Percentiles rank a stretch among this genome's conserved stretches.
Conservation (phyloP, 2,797 vertebrate genomes). For the Neosilurus mollespiculum region DNA sequence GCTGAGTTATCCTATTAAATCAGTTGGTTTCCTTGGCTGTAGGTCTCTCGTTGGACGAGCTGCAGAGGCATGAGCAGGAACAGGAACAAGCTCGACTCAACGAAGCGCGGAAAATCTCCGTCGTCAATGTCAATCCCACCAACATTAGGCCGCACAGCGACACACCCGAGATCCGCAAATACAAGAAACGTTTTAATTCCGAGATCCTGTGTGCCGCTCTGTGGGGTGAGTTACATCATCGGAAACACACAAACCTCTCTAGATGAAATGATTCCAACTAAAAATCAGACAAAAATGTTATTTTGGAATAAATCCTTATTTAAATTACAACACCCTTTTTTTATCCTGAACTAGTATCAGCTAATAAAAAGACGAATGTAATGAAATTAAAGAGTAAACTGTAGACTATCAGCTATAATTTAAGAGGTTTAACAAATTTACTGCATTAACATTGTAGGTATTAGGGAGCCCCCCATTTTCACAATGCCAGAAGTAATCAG, state of each 20-base stretch:
- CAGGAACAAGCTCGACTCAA: conserved; percentile 93
- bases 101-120: conserved; percentile 95
- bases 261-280: not conserved
- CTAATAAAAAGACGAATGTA: too few species aligned
- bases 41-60: conserved; percentile 89
- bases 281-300: not conserved
- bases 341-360: not conserved
- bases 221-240: conserved; percentile 82
- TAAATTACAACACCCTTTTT: not conserved
- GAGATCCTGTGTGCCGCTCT: conserved; percentile 97
- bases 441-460: too few species aligned
- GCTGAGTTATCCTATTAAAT: not conserved
- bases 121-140: conserved; percentile 98
- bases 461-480: too few species aligned
- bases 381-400: too few species aligned
- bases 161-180: conserved; percentile 97
- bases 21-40: not conserved
- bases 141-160: conserved; percentile 98
- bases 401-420: too few species aligned
- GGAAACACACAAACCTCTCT: not conserved
- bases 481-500: too few species aligned
- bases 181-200: conserved; percentile 98
- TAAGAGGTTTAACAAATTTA: too few species aligned
- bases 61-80: conserved; percentile 82
- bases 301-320: not conserved